Base-by-base conservation (phyloP, 2,797 vertebrate genomes). In the Siniperca undulata region DNA sequence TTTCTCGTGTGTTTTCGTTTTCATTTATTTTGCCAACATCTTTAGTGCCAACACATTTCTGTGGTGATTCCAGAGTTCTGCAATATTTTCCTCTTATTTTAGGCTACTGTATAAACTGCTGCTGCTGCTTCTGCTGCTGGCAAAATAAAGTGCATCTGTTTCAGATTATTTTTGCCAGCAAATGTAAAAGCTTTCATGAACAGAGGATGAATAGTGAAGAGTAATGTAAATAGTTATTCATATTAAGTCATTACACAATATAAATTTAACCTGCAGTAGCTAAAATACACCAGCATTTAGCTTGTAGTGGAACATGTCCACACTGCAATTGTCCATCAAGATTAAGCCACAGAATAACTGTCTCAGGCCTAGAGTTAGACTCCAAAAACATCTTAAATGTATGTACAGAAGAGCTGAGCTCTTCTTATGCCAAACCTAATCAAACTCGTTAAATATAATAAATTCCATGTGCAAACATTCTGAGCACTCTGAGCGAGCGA, bases 11-110 rank as follows among this genome's bases (percentile, higher is more conserved):
- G 79, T 87, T 89, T 87, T 86, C 53, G 55, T 84, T 88, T 90
- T 88, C n/a, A 77, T 87, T 86, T 89, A 86, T 91, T 92, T 93
- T 91, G 90, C 90, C 89, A 91, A 86, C 85, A 89, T 86, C 22
- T 79, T 73, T 16, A n/a, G 72, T 87, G 91, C 91, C 90, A 91
- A 74, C 82, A 86, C 84, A 83, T 90, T 82, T 86, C 55, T 81
- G 82, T 77, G 74, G 46, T 74, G 59, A 62, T 85, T 90, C 82
- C 88, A 89, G 84, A 85, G 70, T 82, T 78, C 60, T 78, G 70
- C 72, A 70, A 77, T 81, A 80, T 89, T 87, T 87, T 64, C 72
- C 50, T 78, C 65, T 89, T 72, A 82, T 88, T 86, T 59, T 67
- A 74, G 74, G 66, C 72, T 70, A 77, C 77, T 81, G 73, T 78